phyloP scores from a whole-genome alignment of 2,113 vertebrate species.

The Spermophilus dauricus region DNA sequence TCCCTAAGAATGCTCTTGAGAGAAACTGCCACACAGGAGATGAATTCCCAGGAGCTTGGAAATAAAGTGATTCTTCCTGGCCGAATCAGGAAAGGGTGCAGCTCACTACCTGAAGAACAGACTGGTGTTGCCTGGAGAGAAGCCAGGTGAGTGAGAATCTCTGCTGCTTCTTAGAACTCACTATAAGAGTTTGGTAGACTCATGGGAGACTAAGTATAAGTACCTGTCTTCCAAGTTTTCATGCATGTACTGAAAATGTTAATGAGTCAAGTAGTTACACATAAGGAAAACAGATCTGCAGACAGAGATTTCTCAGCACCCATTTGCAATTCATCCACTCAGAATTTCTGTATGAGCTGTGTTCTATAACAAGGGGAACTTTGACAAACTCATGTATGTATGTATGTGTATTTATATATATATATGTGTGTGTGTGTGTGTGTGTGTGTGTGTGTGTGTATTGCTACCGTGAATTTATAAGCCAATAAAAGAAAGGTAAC shows the following conservation, averaged over 20 bases:
- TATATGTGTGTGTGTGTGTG: no score
- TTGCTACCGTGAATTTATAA: background rate
- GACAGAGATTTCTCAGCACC: background rate
- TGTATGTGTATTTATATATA: no score
- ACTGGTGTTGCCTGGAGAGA: background rate
- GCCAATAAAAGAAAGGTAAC: background rate
- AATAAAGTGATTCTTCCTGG: background rate
- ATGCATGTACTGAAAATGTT: background rate
- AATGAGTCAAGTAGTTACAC: background rate
- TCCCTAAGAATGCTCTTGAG: background rate
- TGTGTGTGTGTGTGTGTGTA: no score
- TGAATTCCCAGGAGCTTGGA: background rate
- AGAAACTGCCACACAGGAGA: background rate
- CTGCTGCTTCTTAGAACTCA: background rate
- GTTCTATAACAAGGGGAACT: background rate
- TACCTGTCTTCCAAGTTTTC: background rate
- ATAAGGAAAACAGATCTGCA: background rate
- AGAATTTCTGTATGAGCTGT: background rate
- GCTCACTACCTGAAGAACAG: background rate
- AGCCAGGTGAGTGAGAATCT: background rate
- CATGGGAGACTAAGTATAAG: no score
- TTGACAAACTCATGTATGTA: background rate
- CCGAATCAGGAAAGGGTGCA: background rate
- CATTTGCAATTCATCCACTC: accelerated
- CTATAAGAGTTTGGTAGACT: no score